Conservation (phyloP, 2,797 vertebrate species). For the Urophycis tenuis region DNA sequence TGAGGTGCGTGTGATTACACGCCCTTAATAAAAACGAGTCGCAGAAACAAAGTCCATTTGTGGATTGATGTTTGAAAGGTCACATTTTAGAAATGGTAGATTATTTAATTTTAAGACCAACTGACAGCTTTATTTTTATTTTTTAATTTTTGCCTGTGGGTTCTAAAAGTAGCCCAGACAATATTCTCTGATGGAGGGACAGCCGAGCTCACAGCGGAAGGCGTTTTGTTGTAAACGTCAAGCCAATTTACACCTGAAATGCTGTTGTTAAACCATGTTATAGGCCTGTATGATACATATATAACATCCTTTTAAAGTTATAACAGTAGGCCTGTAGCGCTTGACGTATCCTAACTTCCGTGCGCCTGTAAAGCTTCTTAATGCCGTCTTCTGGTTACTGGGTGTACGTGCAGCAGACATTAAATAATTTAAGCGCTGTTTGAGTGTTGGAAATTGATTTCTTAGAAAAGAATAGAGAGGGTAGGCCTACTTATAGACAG, state of each 20-base stretch:
- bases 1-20: constrained; percentile 98
- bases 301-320: neutral
- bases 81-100: neutral
- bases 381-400: neutral
- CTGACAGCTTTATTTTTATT: neutral
- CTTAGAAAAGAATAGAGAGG: neutral
- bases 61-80: constrained; percentile 34
- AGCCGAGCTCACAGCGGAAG: neutral
- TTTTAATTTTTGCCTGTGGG: neutral
- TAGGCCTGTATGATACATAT: neutral
- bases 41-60: constrained; percentile 49
- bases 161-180: neutral
- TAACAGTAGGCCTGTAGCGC: neutral
- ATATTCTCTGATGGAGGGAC: neutral
- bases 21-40: constrained; percentile 84
- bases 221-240: neutral
- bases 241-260: neutral
- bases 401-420: neutral
- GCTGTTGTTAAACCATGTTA: neutral
- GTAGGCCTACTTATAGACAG: neutral
- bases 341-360: no score
- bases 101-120: constrained; percentile 7
- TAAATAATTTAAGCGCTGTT: neutral
- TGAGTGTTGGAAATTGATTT: neutral
- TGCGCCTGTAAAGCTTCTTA: no score